phyloP scores from a whole-genome alignment of 1,140 invertebrate genomes.

The Rhagoletis pomonella region DNA sequence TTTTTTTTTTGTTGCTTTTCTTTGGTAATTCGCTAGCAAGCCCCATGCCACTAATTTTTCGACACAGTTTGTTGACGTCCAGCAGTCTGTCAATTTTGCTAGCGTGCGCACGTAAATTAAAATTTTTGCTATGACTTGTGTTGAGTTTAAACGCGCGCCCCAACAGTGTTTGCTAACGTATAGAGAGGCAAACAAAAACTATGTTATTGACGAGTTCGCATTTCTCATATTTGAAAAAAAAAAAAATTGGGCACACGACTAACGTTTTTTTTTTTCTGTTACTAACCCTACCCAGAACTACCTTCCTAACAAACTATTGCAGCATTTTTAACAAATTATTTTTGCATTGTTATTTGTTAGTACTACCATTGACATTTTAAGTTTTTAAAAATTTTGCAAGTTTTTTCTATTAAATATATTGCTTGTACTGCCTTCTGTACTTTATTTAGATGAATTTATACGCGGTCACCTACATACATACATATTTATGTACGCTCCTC shows the following conservation, averaged over 20 bases:
- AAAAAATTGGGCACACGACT: too few species aligned
- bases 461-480: too few species aligned
- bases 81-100: constrained; percentile 27
- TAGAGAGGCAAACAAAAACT: background rate
- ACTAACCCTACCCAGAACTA: too few species aligned
- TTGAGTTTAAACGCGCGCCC: background rate
- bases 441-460: too few species aligned
- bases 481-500: too few species aligned
- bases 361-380: too few species aligned
- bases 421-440: too few species aligned
- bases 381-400: background rate
- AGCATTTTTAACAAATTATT: too few species aligned
- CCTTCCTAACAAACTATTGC: too few species aligned
- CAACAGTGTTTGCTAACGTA: background rate
- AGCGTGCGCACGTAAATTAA: background rate
- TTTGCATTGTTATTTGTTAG: too few species aligned
- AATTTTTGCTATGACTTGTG: constrained; percentile 17
- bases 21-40: background rate
- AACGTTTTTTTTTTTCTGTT: too few species aligned
- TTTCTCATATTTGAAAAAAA: too few species aligned
- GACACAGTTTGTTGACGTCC: constrained; percentile 26
- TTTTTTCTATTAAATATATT: background rate
- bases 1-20: background rate
- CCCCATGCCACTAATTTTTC: background rate
- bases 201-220: background rate